phyloP scores from a whole-genome alignment of 2,888 invertebrate species.

The Mellilla xanthometata region DNA sequence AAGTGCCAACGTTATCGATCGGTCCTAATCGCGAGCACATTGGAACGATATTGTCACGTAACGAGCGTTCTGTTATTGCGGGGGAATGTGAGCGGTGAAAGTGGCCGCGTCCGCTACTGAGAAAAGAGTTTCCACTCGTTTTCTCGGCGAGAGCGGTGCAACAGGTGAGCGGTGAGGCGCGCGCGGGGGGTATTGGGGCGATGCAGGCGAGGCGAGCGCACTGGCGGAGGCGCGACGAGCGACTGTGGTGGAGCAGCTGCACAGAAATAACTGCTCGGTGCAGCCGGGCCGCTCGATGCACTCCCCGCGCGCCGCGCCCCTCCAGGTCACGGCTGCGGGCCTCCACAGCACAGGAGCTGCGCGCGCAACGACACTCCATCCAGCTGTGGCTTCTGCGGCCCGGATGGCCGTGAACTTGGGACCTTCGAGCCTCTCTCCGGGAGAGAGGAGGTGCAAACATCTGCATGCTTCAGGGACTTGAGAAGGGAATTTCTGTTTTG shows the following conservation, averaged over 20 bases:
- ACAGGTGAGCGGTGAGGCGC: conserved; percentile 55
- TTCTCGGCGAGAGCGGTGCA: conserved; percentile 70
- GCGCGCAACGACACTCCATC: conserved; percentile 58
- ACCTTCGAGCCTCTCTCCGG: conserved; percentile 26
- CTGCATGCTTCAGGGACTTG: too few relatives aligned
- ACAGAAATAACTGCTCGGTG: conserved; percentile 80
- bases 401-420: conserved; percentile 52
- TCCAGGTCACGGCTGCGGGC: conserved; percentile 76
- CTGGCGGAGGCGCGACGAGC: conserved; percentile 65
- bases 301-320: conserved; percentile 44
- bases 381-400: conserved; percentile 69
- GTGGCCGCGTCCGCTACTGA: conserved; percentile 72
- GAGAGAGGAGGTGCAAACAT: conserved; percentile 17
- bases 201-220: conserved; percentile 58
- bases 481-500: too few relatives aligned
- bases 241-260: conserved; percentile 70
- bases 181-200: conserved; percentile 16
- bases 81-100: conserved; percentile 77
- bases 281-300: conserved; percentile 78
- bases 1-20: conserved; percentile 41
- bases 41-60: conserved; percentile 50
- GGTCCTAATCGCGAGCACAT: conserved; percentile 44
- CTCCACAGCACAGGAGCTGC: conserved; percentile 45
- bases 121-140: conserved; percentile 78
- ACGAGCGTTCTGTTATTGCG: conserved; percentile 51